A percentile compares a stretch with the other conserved stretches of the same genome.
These are phyloP conservation scores for Proteles cristata DNA, from an alignment of 2,113 vertebrate species.

Conservation along the genomic window DNA sequence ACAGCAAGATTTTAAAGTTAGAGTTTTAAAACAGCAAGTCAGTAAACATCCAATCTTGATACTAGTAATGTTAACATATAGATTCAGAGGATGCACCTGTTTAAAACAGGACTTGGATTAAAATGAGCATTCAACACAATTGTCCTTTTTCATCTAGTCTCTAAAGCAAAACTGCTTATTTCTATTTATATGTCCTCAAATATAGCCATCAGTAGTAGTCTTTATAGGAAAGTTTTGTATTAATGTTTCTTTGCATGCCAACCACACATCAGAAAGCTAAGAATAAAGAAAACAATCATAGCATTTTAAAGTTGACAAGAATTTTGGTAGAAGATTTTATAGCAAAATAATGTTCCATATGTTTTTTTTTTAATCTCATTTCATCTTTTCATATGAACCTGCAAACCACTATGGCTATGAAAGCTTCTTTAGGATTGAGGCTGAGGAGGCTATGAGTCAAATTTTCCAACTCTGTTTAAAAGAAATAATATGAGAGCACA, in stretches of 20 bases:
- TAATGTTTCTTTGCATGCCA: not conserved
- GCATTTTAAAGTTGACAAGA: not conserved
- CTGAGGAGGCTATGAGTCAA: not conserved
- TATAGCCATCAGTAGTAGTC: not conserved
- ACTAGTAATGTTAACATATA: not conserved
- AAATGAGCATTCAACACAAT: not conserved
- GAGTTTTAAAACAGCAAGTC: not conserved
- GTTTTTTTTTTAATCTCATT: not conserved
- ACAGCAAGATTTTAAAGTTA: conserved; percentile 10
- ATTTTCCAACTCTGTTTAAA: not conserved
- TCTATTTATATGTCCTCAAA: not conserved
- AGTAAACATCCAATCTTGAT: not conserved
- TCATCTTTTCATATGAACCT: not conserved
- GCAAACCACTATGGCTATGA: not conserved
- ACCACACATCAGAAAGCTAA: not conserved
- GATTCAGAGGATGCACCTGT: not conserved
- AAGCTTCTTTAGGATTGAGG: not conserved
- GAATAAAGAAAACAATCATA: not conserved
- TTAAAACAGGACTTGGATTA: not conserved
- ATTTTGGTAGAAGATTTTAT: not conserved
- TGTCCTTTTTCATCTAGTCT: not conserved
- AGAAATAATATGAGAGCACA: not conserved
- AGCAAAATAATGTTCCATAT: not conserved
- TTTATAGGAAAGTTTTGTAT: not conserved
- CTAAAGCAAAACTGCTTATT: not conserved